These are phyloP conservation scores for Oceanodroma tethys DNA, from an alignment of 2,113 vertebrate genomes.

Conservation along the genomic window DNA sequence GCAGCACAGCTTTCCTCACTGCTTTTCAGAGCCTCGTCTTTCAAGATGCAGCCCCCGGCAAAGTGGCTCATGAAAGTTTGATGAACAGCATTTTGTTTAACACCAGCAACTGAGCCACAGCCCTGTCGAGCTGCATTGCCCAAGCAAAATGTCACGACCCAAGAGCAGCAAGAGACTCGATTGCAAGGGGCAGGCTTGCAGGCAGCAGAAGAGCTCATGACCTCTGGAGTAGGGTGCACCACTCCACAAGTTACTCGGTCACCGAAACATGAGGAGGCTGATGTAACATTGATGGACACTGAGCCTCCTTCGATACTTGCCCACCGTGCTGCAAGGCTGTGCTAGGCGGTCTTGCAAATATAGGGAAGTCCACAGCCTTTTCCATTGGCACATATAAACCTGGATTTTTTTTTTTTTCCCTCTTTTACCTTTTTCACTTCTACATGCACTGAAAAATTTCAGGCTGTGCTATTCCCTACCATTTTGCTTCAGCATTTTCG, in stretches of 20 bases:
- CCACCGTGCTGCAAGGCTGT: not conserved
- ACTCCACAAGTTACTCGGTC: not conserved
- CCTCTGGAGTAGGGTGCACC: not conserved
- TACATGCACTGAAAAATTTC: not conserved
- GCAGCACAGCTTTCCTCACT: not conserved
- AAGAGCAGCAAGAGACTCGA: not conserved
- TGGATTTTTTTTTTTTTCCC: rapidly evolving
- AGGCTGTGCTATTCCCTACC: not conserved
- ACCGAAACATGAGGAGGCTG: not conserved
- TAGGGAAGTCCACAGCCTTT: not conserved
- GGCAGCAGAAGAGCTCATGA: not conserved
- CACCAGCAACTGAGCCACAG: conserved; percentile 9
- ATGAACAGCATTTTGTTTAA: conserved; percentile 56
- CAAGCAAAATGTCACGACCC: conserved; percentile 44
- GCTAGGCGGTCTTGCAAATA: not conserved
- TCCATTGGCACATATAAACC: not conserved
- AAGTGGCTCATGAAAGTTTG: conserved; percentile 46
- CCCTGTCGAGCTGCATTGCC: not conserved
- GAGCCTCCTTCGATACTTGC: not conserved
- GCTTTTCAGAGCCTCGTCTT: not conserved
- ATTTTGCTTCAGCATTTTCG: not conserved
- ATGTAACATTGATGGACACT: not conserved
- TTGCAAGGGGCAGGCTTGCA: not conserved
- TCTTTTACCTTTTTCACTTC: not conserved
- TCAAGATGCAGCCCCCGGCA: conserved; percentile 15